These are phyloP conservation scores for Scopus umbretta DNA, from an alignment of 2,113 vertebrate genomes.

Conservation along the genomic window DNA sequence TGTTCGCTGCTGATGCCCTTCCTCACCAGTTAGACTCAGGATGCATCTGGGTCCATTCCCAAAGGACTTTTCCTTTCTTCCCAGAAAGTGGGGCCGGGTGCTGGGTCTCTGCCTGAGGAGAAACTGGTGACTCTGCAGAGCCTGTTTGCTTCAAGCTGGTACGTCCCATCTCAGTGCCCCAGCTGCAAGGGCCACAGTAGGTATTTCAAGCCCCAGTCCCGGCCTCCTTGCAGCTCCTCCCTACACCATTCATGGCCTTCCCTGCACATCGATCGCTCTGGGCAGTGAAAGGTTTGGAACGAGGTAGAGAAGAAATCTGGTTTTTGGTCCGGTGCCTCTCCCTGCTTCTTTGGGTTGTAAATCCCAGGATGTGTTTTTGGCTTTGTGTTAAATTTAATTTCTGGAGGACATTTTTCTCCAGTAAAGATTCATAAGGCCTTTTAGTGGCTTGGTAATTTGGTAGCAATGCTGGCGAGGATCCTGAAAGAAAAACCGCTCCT, in stretches of 20 bases:
- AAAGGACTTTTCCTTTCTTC: not conserved
- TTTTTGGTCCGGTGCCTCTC: not conserved
- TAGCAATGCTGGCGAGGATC: not conserved
- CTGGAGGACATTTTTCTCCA: not conserved
- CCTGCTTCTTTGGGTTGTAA: not conserved
- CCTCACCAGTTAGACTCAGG: not conserved
- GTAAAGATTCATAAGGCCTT: not conserved
- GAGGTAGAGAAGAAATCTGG: not conserved
- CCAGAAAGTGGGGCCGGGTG: not conserved
- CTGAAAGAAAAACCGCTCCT: not conserved
- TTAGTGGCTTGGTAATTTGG: not conserved
- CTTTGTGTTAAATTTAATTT: not conserved
- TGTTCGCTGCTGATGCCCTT: not conserved
- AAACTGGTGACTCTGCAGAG: not conserved
- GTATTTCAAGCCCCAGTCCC: not conserved
- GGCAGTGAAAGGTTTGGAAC: not conserved
- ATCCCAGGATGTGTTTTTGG: not conserved
- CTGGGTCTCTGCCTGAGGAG: not conserved
- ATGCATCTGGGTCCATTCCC: rapidly evolving
- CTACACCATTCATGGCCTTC: not conserved
- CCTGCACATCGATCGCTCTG: not conserved
- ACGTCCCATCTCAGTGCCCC: not conserved
- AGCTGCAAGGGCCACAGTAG: not conserved
- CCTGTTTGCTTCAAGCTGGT: not conserved
- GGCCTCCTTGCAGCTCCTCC: not conserved